These are phyloP conservation scores for Chrysolina haemoptera DNA, from an alignment of 2,888 invertebrate species.

Conservation along the genomic window DNA sequence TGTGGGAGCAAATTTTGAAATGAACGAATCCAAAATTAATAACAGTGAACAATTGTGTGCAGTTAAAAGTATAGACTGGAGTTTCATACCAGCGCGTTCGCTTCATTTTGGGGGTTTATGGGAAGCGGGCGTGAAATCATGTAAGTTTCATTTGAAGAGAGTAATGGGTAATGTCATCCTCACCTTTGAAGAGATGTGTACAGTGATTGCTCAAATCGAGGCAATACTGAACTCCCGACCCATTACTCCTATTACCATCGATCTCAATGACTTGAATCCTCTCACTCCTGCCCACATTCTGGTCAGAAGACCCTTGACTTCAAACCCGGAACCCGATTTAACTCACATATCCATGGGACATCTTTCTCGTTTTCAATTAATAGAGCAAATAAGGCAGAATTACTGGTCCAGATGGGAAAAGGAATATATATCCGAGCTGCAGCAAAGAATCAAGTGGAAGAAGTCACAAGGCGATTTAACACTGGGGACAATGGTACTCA, in stretches of 20 bases:
- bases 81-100: not conserved
- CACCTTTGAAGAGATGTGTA: not conserved
- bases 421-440: not conserved
- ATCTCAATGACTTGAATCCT: not conserved
- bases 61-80: not conserved
- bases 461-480: not conserved
- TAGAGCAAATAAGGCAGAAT: not conserved
- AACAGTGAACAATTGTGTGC: too few relatives aligned
- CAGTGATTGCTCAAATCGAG: not conserved
- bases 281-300: not conserved
- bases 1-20: conserved; percentile 38
- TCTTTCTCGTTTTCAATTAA: not conserved
- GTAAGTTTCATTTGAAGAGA: not conserved
- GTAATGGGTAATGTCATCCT: not conserved
- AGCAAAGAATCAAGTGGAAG: not conserved
- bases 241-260: not conserved
- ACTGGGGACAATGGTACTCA: not conserved
- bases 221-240: not conserved
- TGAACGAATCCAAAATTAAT: too few relatives aligned
- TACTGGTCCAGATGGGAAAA: too few relatives aligned
- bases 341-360: not conserved
- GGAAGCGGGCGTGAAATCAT: not conserved
- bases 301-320: not conserved
- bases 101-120: not conserved
- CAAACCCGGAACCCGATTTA: not conserved